Evolutionary conservation across 2,888 invertebrate species (phyloP).

Genomic region (Atrina japonica): DNA sequence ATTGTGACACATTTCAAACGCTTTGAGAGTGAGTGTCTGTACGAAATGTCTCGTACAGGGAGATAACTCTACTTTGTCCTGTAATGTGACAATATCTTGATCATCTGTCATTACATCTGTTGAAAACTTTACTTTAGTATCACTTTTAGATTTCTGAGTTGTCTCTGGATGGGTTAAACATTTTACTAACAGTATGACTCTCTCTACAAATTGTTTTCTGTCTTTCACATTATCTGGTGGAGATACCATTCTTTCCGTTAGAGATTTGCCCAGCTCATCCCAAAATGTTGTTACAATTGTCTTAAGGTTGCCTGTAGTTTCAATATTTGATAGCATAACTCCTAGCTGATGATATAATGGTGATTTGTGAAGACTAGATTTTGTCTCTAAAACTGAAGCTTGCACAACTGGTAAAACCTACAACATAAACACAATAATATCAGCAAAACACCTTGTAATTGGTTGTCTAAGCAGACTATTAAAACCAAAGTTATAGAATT

Average conservation of each 20-base stretch:
- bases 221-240: conserved; percentile 2
- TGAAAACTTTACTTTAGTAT: conserved; percentile 52
- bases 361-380: conserved; percentile 63
- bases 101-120: conserved; percentile 20
- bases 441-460: too few species aligned
- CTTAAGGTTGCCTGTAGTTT: conserved; percentile 20
- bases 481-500: too few species aligned
- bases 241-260: conserved; percentile 43
- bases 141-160: conserved; percentile 47
- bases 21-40: conserved; percentile 50
- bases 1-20: conserved; percentile 57
- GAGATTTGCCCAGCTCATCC: conserved; percentile 48
- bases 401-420: conserved; percentile 74
- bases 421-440: conserved; percentile 20
- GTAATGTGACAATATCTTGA: conserved; percentile 9
- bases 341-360: conserved; percentile 63
- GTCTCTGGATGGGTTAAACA: conserved; percentile 51
- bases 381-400: conserved; percentile 68
- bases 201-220: conserved; percentile 40
- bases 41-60: conserved; percentile 49
- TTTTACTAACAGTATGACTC: conserved; percentile 51
- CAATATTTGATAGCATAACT: conserved; percentile 47
- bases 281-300: conserved; percentile 48
- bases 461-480: too few species aligned
- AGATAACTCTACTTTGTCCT: conserved; percentile 45